phyloP scores from a whole-genome alignment of 2,113 vertebrate species.

The Gasterosteus aculeatus region DNA sequence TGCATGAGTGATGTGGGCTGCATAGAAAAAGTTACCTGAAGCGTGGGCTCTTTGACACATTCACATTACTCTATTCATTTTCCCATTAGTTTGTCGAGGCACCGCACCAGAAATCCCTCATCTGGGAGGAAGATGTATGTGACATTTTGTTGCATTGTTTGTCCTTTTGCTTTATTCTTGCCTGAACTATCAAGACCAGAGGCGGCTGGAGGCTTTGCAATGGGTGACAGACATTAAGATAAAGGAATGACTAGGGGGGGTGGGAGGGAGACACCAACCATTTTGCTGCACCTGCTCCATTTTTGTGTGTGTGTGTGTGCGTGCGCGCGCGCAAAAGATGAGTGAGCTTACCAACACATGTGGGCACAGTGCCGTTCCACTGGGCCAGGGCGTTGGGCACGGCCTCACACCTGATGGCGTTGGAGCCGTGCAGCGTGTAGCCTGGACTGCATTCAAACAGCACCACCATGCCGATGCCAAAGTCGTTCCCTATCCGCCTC shows the following conservation, averaged over 20 bases:
- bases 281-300: slow-evolving; percentile 45
- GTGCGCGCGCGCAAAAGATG: slow-evolving; percentile 7
- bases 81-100: slow-evolving; percentile 17
- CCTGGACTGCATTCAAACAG: slow-evolving; percentile 97
- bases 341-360: slow-evolving; percentile 90
- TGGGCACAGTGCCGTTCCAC: slow-evolving; percentile 97
- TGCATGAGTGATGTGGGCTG: background rate
- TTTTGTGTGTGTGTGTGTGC: slow-evolving; percentile 12
- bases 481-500: slow-evolving; percentile 95
- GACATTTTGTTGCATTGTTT: slow-evolving; percentile 24
- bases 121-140: slow-evolving; percentile 17
- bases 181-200: slow-evolving; percentile 40
- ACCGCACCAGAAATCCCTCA: background rate
- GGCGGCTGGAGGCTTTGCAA: slow-evolving; percentile 31
- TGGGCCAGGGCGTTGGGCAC: slow-evolving; percentile 94
- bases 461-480: slow-evolving; percentile 90
- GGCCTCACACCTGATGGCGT: slow-evolving; percentile 92
- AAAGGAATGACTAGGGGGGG: slow-evolving; percentile 35
- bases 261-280: slow-evolving; percentile 2
- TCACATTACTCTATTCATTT: slow-evolving; percentile 31
- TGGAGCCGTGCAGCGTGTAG: slow-evolving; percentile 91
- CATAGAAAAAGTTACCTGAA: background rate
- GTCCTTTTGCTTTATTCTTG: slow-evolving; percentile 20
- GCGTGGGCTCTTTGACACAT: background rate
- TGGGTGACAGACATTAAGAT: slow-evolving; percentile 40